Evolutionary conservation across 2,888 invertebrate genomes (phyloP).

Genomic region (Tribolium freemani): DNA sequence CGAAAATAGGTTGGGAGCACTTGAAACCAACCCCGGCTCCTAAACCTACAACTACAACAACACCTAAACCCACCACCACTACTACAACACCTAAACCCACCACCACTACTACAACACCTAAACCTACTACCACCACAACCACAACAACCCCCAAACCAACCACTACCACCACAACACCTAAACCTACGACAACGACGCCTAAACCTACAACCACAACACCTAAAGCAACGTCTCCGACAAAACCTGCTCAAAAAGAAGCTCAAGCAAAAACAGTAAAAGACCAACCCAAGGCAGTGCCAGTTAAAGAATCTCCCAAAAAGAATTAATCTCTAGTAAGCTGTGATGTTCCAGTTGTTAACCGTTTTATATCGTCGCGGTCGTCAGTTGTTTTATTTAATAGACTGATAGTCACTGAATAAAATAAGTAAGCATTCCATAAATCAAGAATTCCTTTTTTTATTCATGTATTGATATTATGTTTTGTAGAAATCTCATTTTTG

Average conservation of each 20-base stretch:
- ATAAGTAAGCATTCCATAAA: conserved; percentile 4
- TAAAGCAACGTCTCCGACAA: conserved; percentile 49
- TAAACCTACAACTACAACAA: conserved; percentile 43
- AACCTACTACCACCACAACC: conserved; percentile 43
- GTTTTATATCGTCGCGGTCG: conserved; percentile 12
- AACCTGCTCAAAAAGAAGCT: conserved; percentile 54
- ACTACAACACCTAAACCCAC: no score
- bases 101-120: no score
- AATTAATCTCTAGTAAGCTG: conserved; percentile 66
- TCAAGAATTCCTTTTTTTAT: conserved; percentile 4
- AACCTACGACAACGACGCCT: conserved; percentile 46
- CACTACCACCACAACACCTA: conserved; percentile 43
- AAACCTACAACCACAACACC: conserved; percentile 48
- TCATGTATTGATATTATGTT: conserved; percentile 2
- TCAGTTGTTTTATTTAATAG: conserved; percentile 1
- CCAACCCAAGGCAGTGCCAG: conserved; percentile 54
- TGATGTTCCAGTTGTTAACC: conserved; percentile 61
- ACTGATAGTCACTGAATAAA: no score
- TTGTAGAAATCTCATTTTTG: conserved; percentile 8
- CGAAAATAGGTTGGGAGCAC: conserved; percentile 67
- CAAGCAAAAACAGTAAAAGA: conserved; percentile 69
- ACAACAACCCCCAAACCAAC: conserved; percentile 45
- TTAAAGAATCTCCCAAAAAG: conserved; percentile 37
- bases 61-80: conserved; percentile 47
- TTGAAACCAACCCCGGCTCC: conserved; percentile 47